A percentile compares a stretch with the other conserved stretches of the same genome.
Evolutionary conservation across 2,113 vertebrate genomes (phyloP).

Genomic region (Pelodiscus sinensis): DNA sequence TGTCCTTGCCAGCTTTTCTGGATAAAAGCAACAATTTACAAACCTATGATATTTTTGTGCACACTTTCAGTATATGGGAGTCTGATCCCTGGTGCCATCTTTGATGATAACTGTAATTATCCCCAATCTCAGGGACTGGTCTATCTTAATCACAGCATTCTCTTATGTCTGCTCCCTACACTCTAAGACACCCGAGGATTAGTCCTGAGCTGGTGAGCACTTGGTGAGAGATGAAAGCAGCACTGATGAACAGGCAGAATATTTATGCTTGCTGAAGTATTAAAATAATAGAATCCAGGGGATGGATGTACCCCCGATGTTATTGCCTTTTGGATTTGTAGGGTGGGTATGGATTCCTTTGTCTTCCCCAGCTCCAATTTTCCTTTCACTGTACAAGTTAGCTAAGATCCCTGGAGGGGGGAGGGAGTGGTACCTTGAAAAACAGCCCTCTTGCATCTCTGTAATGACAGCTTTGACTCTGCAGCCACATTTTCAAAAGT

Average conservation of each 20-base stretch:
- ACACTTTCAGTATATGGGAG: neutral
- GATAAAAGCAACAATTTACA: conserved; percentile 13
- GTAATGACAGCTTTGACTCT: neutral
- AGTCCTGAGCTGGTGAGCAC: neutral
- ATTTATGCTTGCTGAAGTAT: neutral
- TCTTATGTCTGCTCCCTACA: neutral
- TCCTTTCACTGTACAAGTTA: neutral
- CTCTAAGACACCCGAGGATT: neutral
- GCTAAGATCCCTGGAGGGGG: neutral
- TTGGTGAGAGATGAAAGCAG: conserved; percentile 6
- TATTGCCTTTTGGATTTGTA: neutral
- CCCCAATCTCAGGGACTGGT: neutral
- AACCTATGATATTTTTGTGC: neutral
- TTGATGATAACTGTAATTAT: conserved; percentile 13
- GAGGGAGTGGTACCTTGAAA: neutral
- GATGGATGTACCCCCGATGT: neutral
- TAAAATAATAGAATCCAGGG: neutral
- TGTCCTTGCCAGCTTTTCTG: neutral
- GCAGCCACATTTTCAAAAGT: neutral
- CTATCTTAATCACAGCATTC: neutral
- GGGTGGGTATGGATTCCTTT: neutral
- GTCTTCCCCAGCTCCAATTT: neutral
- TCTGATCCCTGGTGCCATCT: neutral
- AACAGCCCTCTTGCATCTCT: neutral
- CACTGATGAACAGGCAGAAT: neutral